These are phyloP conservation scores for Acrocephalus arundinaceus DNA, from an alignment of 2,113 vertebrate genomes.

Conservation along the genomic window DNA sequence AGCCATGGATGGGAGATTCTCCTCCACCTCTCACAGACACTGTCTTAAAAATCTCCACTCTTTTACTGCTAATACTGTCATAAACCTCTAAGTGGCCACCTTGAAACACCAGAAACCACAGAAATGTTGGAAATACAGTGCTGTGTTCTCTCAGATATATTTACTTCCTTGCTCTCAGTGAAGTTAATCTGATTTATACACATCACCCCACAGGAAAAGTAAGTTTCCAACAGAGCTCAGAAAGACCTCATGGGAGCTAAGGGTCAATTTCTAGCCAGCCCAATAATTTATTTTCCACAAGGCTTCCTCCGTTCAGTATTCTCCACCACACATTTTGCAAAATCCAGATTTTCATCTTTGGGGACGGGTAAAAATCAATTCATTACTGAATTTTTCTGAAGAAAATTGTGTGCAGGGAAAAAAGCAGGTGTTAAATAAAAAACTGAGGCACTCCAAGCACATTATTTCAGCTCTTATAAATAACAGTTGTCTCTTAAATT, in stretches of 20 bases:
- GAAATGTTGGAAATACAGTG: background rate
- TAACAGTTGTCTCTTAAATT: conserved; percentile 11
- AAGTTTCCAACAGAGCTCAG: background rate
- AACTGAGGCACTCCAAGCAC: background rate
- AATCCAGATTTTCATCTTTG: conserved; percentile 8
- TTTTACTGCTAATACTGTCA: background rate
- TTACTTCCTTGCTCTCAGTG: background rate
- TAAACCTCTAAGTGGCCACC: background rate
- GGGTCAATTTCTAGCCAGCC: background rate
- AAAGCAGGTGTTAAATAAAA: conserved; percentile 1
- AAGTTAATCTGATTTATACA: conserved; percentile 15
- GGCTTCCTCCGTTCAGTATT: background rate
- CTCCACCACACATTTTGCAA: background rate
- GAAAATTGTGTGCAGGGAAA: background rate
- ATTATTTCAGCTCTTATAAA: background rate
- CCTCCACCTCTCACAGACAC: background rate
- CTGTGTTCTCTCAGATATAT: background rate
- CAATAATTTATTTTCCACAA: conserved; percentile 1
- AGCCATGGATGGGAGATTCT: background rate
- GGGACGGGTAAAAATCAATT: background rate
- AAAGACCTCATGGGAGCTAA: background rate
- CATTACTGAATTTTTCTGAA: conserved; percentile 5
- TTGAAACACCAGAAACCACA: background rate
- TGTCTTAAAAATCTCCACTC: background rate
- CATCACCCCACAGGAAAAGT: background rate